Base-by-base conservation (phyloP, 2,113 vertebrate species). In the Corythornis cristatus region DNA sequence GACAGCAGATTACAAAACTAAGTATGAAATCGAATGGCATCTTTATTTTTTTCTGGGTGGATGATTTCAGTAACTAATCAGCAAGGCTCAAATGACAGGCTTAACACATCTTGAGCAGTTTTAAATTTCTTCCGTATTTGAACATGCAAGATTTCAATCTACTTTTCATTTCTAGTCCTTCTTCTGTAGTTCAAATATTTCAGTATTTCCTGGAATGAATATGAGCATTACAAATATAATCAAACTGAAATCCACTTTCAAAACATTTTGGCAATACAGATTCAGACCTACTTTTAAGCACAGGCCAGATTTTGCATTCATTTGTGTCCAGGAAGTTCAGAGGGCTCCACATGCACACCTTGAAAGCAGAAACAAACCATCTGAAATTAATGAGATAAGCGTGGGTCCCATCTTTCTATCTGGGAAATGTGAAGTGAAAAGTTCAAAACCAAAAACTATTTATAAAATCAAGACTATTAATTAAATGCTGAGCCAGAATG, bases 381-480 rank as follows among this genome's bases (percentile, higher is more conserved):
- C 62, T 94, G 93, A 96, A 95, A 93, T 85, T 77, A 87, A 95
- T 95, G 86, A 93, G 56, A 8, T 50, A 85, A 93, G 91, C 73
- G 87, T 89, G 87, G 71, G 56, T 80, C 80, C 71, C 91, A 91
- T 96, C 79, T 23, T 95, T 91, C 67, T 93, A 51, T 87, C 51
- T 62, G 85, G 48, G 84, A 92, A 91, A 96, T 67, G 78, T 79
- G 67, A 81, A 94, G 96, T 93, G 91, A 94, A 96, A 95, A 96
- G 91, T 95, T 95, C 93, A 96, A 95, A 88, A 6, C 31, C 21
- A 28, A 84, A 92, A 90, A 19, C 92, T 75, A 77, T 91, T 77
- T 74, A 83, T 94, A 90, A 94, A 92, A 85, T 75, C 86, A 86
- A 74, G 71, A 58, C 84, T 85, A 86, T 92, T 96, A 96, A 93